A percentile compares a stretch with the other conserved stretches of the same genome.
Evolutionary conservation across 2,888 invertebrate species (phyloP).

Genomic region (Apamea crenata): DNA sequence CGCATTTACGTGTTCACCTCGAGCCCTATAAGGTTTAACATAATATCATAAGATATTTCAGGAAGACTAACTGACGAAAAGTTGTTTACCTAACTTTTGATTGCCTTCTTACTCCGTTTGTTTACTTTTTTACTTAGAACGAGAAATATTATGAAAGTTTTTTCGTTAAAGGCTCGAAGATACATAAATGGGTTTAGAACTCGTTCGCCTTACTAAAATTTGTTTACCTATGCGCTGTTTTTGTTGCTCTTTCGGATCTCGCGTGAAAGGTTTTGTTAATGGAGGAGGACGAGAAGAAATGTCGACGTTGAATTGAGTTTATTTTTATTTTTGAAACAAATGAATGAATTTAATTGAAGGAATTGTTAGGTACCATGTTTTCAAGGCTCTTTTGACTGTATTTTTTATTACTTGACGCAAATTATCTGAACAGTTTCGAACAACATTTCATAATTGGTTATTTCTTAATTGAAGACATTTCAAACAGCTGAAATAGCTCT

Average conservation of each 20-base stretch:
- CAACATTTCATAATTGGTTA: not conserved
- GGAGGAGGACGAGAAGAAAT: slow-evolving; percentile 40
- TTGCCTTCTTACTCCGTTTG: slow-evolving; percentile 86
- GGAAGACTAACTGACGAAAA: slow-evolving; percentile 80
- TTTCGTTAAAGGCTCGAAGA: slow-evolving; percentile 86
- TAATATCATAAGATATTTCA: slow-evolving; percentile 79
- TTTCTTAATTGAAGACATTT: slow-evolving; percentile 5
- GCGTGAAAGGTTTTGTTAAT: slow-evolving; percentile 66
- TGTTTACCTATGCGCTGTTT: slow-evolving; percentile 76
- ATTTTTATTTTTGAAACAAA: slow-evolving; percentile 33
- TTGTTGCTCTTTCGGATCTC: slow-evolving; percentile 70
- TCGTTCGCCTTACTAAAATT: slow-evolving; percentile 76
- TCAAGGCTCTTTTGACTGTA: not conserved
- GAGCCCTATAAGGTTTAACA: slow-evolving; percentile 75
- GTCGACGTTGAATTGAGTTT: slow-evolving; percentile 18
- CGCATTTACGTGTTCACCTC: slow-evolving; percentile 74
- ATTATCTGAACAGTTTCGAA: not conserved
- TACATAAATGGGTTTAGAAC: slow-evolving; percentile 85
- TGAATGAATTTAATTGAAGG: slow-evolving; percentile 4
- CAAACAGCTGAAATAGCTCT: not conserved
- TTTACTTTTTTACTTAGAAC: slow-evolving; percentile 87
- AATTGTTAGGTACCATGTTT: not conserved
- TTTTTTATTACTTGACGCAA: not conserved
- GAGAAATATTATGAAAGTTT: slow-evolving; percentile 87
- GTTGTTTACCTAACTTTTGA: slow-evolving; percentile 88